These are phyloP conservation scores for Ips nitidus DNA, from an alignment of 1,140 invertebrate genomes.

Conservation along the genomic window DNA sequence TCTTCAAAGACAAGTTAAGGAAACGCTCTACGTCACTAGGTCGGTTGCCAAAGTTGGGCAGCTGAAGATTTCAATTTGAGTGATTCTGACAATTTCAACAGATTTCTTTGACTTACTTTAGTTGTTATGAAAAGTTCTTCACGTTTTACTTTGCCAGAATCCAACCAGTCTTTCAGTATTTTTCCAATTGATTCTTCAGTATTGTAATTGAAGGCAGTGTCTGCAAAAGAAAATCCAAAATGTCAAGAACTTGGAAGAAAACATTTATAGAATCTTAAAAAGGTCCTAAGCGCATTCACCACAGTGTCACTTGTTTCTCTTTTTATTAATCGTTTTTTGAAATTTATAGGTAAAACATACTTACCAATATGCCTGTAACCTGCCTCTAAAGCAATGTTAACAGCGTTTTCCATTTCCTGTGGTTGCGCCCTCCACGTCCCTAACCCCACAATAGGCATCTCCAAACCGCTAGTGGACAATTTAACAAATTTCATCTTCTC, in stretches of 20 bases:
- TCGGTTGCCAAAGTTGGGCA: slow-evolving; percentile 59
- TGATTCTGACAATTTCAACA: slow-evolving; percentile 35
- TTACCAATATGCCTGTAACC: slow-evolving; percentile 64
- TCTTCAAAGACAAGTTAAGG: slow-evolving; percentile 61
- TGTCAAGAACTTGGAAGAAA: too few relatives aligned
- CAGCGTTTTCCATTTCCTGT: slow-evolving; percentile 58
- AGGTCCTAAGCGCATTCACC: too few relatives aligned
- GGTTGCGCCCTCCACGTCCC: slow-evolving; percentile 65
- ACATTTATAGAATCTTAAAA: too few relatives aligned
- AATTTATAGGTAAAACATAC: background rate
- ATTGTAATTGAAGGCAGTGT: slow-evolving; percentile 66
- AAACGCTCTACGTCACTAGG: slow-evolving; percentile 61
- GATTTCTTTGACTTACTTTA: slow-evolving; percentile 55
- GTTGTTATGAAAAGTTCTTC: slow-evolving; percentile 69
- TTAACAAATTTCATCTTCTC: slow-evolving; percentile 39
- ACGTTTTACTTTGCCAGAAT: slow-evolving; percentile 57
- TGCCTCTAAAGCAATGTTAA: slow-evolving; percentile 58
- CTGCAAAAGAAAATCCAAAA: slow-evolving; percentile 45
- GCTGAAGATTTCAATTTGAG: slow-evolving; percentile 47
- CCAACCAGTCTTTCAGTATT: slow-evolving; percentile 60
- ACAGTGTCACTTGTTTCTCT: too few relatives aligned
- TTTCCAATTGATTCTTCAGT: slow-evolving; percentile 67
- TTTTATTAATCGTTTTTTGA: background rate
- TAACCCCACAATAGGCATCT: slow-evolving; percentile 63
- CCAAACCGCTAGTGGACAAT: slow-evolving; percentile 34